Conservation (phyloP, 2,888 invertebrate genomes). For the Brachycybe producta region DNA sequence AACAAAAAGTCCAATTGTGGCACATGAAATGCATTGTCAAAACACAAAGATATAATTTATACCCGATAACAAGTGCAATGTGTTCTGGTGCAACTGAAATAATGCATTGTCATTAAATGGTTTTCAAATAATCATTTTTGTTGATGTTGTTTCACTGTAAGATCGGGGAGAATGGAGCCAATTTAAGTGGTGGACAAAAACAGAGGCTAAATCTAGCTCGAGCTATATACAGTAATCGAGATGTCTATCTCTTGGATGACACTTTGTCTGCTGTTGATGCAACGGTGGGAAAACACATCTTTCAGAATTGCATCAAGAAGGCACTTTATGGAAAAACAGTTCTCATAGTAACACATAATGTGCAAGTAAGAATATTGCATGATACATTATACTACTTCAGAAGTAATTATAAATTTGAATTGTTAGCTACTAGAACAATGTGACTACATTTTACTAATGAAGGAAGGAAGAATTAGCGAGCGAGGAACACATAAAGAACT, state of each 20-base stretch:
- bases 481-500: slow-evolving; percentile 41
- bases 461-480: slow-evolving; percentile 43
- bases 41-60: no score
- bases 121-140: no score
- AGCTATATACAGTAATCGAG: slow-evolving; percentile 38
- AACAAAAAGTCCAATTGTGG: no score
- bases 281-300: slow-evolving; percentile 41
- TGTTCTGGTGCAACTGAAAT: no score
- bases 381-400: background rate
- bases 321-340: slow-evolving; percentile 30
- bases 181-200: slow-evolving; percentile 42
- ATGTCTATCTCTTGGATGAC: slow-evolving; percentile 46
- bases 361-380: slow-evolving; percentile 24
- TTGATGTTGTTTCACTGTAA: no score
- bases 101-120: no score
- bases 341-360: slow-evolving; percentile 30
- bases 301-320: slow-evolving; percentile 34
- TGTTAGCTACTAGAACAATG: slow-evolving; percentile 43
- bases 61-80: no score
- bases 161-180: slow-evolving; percentile 40
- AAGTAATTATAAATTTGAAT: background rate
- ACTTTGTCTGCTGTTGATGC: slow-evolving; percentile 44
- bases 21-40: no score
- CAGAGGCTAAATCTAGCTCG: slow-evolving; percentile 44
- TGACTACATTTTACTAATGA: slow-evolving; percentile 45